Conservation (phyloP, 2,113 vertebrate species). For the Scolopax mira region DNA sequence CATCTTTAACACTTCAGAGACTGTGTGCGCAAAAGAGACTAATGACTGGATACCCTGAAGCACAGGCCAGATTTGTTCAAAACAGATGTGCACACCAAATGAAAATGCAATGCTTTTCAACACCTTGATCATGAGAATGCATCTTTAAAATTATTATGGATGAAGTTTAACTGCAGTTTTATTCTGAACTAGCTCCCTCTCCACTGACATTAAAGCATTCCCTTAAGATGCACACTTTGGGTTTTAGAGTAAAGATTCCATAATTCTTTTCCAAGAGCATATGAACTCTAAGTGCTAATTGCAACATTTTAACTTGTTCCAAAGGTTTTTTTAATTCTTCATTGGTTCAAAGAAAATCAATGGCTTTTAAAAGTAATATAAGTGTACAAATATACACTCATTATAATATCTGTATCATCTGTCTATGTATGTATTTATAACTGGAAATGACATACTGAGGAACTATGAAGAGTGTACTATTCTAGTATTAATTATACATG, state of each 20-base stretch:
- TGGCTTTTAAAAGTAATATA: not conserved
- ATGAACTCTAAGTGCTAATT: not conserved
- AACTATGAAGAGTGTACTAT: not conserved
- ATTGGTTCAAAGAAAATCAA: not conserved
- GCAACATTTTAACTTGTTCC: not conserved
- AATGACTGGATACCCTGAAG: constrained; percentile 13
- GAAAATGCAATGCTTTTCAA: constrained; percentile 66
- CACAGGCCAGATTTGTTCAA: not conserved
- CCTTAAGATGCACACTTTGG: not conserved
- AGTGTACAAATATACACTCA: fast-evolving
- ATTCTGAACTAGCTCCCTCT: not conserved
- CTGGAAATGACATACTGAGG: not conserved
- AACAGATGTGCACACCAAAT: constrained; percentile 70
- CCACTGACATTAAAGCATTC: not conserved
- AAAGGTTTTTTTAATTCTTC: not conserved
- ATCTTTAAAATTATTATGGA: constrained; percentile 13
- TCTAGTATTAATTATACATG: not conserved
- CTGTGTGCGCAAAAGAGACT: not conserved
- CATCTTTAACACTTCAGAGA: not conserved
- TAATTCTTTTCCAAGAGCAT: not conserved
- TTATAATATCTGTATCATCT: not conserved
- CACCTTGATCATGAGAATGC: constrained; percentile 31
- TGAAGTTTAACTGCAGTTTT: constrained; percentile 33
- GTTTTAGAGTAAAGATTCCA: not conserved
- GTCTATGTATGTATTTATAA: not conserved